These are phyloP conservation scores for Campoplex capitator DNA, from an alignment of 2,888 invertebrate species.

Conservation along the genomic window DNA sequence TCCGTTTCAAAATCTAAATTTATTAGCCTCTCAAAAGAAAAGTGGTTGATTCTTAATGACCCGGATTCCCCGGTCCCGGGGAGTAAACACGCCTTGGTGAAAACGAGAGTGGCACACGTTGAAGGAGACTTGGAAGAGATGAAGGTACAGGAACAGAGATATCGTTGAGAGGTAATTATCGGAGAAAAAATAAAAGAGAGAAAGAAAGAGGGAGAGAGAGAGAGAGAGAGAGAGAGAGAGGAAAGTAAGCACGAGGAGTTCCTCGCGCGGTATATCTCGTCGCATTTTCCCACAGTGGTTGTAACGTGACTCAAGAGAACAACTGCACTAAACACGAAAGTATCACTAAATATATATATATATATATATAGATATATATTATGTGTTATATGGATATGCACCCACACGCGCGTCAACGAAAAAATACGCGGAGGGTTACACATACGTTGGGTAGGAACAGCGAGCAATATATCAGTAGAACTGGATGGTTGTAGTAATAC, in stretches of 20 bases:
- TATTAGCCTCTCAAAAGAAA: background rate
- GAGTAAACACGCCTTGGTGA: constrained; percentile 23
- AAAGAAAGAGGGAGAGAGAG: constrained; percentile 36
- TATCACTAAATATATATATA: constrained; percentile 19
- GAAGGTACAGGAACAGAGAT: constrained; percentile 50
- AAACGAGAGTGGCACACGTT: constrained; percentile 45
- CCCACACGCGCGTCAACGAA: constrained; percentile 43
- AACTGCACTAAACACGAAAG: constrained; percentile 45
- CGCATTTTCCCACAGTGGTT: constrained; percentile 65
- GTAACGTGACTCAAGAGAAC: constrained; percentile 63
- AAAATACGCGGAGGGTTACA: constrained; percentile 53
- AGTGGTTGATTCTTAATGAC: background rate
- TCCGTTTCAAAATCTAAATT: background rate
- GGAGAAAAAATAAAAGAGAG: constrained; percentile 39
- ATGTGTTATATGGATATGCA: constrained; percentile 10
- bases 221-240: constrained; percentile 46
- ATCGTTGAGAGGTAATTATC: constrained; percentile 62
- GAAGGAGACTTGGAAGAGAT: constrained; percentile 24
- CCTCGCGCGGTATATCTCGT: constrained; percentile 36
- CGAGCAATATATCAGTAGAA: constrained; percentile 61
- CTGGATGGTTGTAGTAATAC: constrained; percentile 44
- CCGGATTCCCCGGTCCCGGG: background rate
- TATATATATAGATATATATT: background rate
- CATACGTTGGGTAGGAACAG: constrained; percentile 55
- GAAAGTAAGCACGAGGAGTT: constrained; percentile 56